Base-by-base conservation (phyloP, 2,888 invertebrate genomes). In the Dasysyrphus tricinctus region DNA sequence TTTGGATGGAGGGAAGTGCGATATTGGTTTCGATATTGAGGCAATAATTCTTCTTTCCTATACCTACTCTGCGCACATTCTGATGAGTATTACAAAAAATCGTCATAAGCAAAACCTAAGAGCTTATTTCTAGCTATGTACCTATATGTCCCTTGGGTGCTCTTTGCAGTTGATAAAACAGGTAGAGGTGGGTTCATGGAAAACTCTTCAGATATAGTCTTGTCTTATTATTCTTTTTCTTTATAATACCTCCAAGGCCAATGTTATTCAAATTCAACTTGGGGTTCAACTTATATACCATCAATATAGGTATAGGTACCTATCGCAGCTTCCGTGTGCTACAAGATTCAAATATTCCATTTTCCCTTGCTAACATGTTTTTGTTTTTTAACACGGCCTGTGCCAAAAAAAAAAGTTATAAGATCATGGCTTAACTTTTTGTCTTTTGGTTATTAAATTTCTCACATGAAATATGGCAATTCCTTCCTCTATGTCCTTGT, bases 251-350 rank as follows among this genome's bases (percentile, higher is more conserved):
- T 39, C 61, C 34, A 34, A 67, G 34, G 49, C 19, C 65, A 34
- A 67, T 49, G 47, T 49, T 67, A 67, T 67, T 67, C 14, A 67
- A 67, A 67, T 49, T 49, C 49, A 67, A 67, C 65, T 47, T 65
- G 32, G 47, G 16, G 9, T 47, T 65, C 32, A 65, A 65, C 32
- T 47, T 47, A n/a, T n/a, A n/a, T n/a, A n/a, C 14, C 11, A 14
- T 24, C 24, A 24, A 24, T 24, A 14, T 44, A 42, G 1, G 14
- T 5, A 5, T 19, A 47, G 8, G 3, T 47, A 16, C 3, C 3
- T 3, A 0, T 19, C 8, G 3, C n/a, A n/a, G 14, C 32, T n/a
- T 37, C 37, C 34, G 16, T 16, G 42, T 63, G 63, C 14, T 29
- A 65, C 9, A 29, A 65, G 11, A 65, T 47, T 65, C 32, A 65